phyloP scores from a whole-genome alignment of 2,797 vertebrate species.

The Urophycis tenuis region DNA sequence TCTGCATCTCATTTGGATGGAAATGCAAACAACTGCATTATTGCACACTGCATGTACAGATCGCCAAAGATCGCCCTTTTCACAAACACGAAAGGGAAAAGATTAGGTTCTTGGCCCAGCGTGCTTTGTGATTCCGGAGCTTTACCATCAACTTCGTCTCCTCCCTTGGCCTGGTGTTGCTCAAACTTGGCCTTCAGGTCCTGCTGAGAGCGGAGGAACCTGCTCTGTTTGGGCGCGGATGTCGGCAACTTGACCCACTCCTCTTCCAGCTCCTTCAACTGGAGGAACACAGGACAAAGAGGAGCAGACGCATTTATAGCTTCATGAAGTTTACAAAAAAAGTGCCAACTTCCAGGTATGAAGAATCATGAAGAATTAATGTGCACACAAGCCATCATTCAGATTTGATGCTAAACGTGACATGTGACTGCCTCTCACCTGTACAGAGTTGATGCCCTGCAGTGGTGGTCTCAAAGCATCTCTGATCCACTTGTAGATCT shows the following conservation, averaged over 20 bases:
- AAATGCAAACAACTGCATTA: background rate
- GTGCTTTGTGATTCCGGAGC: background rate
- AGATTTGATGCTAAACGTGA: background rate
- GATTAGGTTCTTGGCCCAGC: background rate
- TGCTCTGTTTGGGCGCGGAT: conserved; percentile 78
- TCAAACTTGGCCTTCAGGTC: conserved; percentile 93
- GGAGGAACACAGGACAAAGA: conserved; percentile 24
- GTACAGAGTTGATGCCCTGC: conserved; percentile 91
- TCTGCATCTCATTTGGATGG: background rate
- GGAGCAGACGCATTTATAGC: background rate
- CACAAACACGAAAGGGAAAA: conserved; percentile 3
- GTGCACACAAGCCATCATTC: background rate
- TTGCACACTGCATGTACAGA: background rate
- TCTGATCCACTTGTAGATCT: conserved; percentile 94
- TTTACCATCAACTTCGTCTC: conserved; percentile 82
- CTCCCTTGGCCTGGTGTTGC: conserved; percentile 82
- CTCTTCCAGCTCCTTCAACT: conserved; percentile 97
- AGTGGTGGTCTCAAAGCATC: conserved; percentile 87
- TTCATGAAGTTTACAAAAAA: background rate
- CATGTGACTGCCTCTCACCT: conserved; percentile 70
- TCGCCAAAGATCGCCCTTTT: background rate
- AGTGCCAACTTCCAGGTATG: too few species aligned
- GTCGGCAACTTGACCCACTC: conserved; percentile 91
- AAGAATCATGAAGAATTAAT: too few species aligned
- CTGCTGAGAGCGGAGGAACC: conserved; percentile 95